Conservation (phyloP, 2,797 vertebrate genomes). For the Tadarida brasiliensis region DNA sequence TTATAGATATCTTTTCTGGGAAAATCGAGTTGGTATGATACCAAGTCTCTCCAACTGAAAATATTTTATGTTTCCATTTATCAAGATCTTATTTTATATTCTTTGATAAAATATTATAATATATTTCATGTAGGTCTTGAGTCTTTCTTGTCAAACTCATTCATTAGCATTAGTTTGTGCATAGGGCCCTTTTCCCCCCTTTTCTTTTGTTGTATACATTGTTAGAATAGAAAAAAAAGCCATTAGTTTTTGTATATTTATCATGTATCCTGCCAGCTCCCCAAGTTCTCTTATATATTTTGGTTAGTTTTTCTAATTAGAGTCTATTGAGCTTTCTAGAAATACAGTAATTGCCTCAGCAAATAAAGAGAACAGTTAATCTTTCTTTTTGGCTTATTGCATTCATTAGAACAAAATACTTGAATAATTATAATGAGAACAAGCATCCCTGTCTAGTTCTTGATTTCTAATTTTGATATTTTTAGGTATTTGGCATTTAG, state of each 20-base stretch:
- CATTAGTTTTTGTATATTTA: slow-evolving; percentile 30
- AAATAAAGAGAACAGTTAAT: background rate
- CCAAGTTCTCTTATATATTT: background rate
- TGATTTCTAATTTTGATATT: slow-evolving; percentile 3
- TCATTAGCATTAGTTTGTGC: background rate
- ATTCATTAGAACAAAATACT: background rate
- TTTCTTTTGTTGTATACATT: background rate
- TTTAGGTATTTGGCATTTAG: background rate
- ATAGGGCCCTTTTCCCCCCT: background rate
- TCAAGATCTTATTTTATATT: slow-evolving; percentile 6
- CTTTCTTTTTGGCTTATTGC: background rate
- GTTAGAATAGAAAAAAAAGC: background rate
- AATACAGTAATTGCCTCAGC: background rate
- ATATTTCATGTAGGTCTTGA: background rate
- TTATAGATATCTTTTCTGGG: background rate
- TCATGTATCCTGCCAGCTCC: background rate
- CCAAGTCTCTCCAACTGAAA: background rate
- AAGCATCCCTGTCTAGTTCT: background rate
- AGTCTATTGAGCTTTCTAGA: background rate
- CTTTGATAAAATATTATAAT: background rate
- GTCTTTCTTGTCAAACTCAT: background rate
- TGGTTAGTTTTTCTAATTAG: background rate
- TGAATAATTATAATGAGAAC: background rate
- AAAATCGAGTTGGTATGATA: background rate
- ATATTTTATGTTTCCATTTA: background rate